These are phyloP conservation scores for Ormyrus nitidulus DNA, from an alignment of 2,888 invertebrate species.

Conservation along the genomic window DNA sequence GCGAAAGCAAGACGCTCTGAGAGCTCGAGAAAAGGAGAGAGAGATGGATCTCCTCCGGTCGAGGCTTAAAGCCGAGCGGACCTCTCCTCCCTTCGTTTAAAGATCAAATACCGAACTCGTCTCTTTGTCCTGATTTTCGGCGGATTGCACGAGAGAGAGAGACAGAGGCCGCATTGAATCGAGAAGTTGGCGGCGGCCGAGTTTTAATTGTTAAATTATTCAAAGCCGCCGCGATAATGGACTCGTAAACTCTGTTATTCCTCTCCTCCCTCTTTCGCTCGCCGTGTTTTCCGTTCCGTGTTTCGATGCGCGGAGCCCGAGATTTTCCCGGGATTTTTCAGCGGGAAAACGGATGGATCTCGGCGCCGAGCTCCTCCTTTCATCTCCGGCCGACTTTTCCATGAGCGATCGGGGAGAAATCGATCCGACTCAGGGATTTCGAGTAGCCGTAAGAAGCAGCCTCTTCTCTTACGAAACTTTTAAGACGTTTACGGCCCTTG, in stretches of 20 bases:
- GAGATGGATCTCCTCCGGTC: background rate
- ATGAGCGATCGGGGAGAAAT: conserved; percentile 30
- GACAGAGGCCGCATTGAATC: conserved; percentile 1
- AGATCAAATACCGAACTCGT: background rate
- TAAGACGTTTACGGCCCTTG: conserved; percentile 16
- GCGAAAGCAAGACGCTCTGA: conserved; percentile 14
- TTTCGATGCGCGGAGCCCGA: too few relatives aligned
- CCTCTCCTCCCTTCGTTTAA: background rate
- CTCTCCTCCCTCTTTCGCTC: background rate
- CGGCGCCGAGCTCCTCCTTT: background rate
- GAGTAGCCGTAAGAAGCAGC: conserved; percentile 11
- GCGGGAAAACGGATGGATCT: background rate
- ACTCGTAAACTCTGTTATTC: conserved; percentile 46
- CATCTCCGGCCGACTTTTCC: conserved; percentile 43
- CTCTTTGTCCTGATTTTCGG: background rate
- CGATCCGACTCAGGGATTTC: conserved; percentile 39
- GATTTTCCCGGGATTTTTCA: background rate
- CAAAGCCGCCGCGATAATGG: conserved; percentile 66
- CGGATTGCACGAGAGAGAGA: background rate
- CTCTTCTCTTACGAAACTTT: conserved; percentile 17
- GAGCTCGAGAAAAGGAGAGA: background rate
- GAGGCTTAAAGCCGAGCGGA: background rate
- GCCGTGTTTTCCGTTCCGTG: background rate
- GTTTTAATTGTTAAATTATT: conserved; percentile 68
- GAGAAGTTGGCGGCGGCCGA: conserved; percentile 60